A percentile compares a stretch with the other conserved stretches of the same genome.
Evolutionary conservation across 53 echinoderm and acorn worm genomes (phyloP).

Genomic region (Henricia sp.): DNA sequence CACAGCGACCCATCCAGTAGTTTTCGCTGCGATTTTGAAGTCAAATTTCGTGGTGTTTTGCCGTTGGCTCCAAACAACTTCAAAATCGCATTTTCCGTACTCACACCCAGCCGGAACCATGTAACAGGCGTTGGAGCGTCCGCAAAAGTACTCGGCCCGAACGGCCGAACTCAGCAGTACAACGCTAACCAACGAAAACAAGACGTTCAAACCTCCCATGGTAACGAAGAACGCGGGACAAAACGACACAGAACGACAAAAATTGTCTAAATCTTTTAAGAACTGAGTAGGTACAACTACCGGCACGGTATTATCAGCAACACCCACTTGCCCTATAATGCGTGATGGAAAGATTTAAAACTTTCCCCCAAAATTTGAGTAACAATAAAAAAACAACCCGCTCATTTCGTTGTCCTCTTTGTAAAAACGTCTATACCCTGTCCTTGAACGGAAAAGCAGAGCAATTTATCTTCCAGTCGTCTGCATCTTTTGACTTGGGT

Average conservation of each 20-base stretch:
- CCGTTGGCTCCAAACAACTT: conserved; percentile 44
- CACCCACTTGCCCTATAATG: too few species aligned
- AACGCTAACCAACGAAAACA: neutral
- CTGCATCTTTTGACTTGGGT: too few species aligned
- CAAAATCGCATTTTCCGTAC: conserved; percentile 44
- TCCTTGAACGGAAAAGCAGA: too few species aligned
- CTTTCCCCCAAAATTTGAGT: too few species aligned
- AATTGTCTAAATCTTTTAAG: neutral
- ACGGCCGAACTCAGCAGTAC: neutral
- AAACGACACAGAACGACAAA: neutral
- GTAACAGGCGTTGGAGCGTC: conserved; percentile 25
- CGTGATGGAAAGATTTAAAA: neutral
- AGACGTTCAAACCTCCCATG: too few species aligned
- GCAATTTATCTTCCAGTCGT: too few species aligned
- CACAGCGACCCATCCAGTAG: conserved; percentile 32
- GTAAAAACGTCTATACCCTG: too few species aligned
- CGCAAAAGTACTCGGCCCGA: conserved; percentile 33
- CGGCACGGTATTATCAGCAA: too few species aligned
- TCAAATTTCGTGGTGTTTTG: neutral
- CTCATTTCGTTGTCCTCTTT: too few species aligned
- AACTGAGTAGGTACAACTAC: too few species aligned
- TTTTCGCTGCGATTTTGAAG: conserved; percentile 36
- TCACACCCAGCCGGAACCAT: conserved; percentile 27
- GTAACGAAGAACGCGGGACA: too few species aligned
- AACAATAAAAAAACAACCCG: too few species aligned